These are phyloP conservation scores for Cydia splendana DNA, from an alignment of 1,140 invertebrate genomes.

Conservation along the genomic window DNA sequence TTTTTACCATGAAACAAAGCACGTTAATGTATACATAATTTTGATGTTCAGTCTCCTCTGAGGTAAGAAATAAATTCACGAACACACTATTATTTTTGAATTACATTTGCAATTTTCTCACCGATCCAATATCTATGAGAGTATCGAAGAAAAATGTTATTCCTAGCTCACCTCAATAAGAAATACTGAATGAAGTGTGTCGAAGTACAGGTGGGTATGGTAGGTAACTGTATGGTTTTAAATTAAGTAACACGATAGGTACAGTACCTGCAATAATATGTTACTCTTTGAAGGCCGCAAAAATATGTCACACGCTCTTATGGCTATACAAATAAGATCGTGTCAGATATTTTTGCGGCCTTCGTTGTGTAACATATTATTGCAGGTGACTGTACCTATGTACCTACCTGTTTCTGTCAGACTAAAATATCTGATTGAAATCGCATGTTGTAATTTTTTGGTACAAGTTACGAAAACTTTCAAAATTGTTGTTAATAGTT, in stretches of 20 bases:
- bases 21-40: neutral
- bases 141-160: constrained; percentile 1
- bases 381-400: too few relatives aligned
- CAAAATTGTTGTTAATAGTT: too few relatives aligned
- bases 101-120: constrained; percentile 7
- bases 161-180: neutral
- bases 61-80: constrained; percentile 1
- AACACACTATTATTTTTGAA: neutral
- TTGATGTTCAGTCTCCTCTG: neutral
- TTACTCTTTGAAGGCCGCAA: too few relatives aligned
- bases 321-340: too few relatives aligned
- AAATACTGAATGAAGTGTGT: neutral
- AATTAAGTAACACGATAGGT: neutral
- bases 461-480: too few relatives aligned
- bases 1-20: neutral
- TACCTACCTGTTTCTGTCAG: too few relatives aligned
- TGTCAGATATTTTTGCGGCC: too few relatives aligned
- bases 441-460: too few relatives aligned
- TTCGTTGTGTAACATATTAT: too few relatives aligned
- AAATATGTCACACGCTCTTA: too few relatives aligned
- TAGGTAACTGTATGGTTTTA: neutral
- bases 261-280: too few relatives aligned
- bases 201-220: neutral
- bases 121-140: constrained; percentile 2
- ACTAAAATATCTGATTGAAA: too few relatives aligned